A percentile compares a stretch with the other conserved stretches of the same genome.
Conservation (phyloP, 2,888 invertebrate species). For the Isoperla grammatica region DNA sequence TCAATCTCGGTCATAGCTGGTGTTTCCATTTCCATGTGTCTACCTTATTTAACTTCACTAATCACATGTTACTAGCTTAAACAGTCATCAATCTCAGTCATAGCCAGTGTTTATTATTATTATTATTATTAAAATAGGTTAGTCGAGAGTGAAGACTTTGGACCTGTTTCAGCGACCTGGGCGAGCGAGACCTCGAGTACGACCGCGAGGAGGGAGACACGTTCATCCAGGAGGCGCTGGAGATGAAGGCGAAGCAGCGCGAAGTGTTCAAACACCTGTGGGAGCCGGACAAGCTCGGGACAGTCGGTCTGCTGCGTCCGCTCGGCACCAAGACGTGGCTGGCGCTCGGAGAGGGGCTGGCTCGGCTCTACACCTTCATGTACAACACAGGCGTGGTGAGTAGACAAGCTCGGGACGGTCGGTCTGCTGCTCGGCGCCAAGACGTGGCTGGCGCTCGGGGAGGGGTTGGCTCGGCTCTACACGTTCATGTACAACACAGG, state of each 20-base stretch:
- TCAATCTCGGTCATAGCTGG: no score
- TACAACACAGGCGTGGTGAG: no score
- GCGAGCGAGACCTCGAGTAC: slow-evolving; percentile 46
- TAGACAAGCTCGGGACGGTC: slow-evolving; percentile 47
- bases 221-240: slow-evolving; percentile 35
- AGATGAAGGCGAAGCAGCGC: slow-evolving; percentile 21
- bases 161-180: slow-evolving; percentile 40
- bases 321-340: slow-evolving; percentile 58
- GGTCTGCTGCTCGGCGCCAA: slow-evolving; percentile 52
- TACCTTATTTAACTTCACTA: no score
- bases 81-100: no score
- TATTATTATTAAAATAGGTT: no score
- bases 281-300: slow-evolving; percentile 46
- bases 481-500: no score
- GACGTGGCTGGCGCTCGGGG: slow-evolving; percentile 62
- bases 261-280: slow-evolving; percentile 48
- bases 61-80: no score
- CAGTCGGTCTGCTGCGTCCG: slow-evolving; percentile 54
- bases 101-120: no score
- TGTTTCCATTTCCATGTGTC: no score
- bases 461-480: slow-evolving; percentile 56
- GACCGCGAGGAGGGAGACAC: slow-evolving; percentile 50
- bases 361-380: slow-evolving; percentile 47
- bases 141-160: no score
- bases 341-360: slow-evolving; percentile 59